These are phyloP conservation scores for Perca schrenkii DNA, from an alignment of 2,113 vertebrate genomes.

Conservation along the genomic window DNA sequence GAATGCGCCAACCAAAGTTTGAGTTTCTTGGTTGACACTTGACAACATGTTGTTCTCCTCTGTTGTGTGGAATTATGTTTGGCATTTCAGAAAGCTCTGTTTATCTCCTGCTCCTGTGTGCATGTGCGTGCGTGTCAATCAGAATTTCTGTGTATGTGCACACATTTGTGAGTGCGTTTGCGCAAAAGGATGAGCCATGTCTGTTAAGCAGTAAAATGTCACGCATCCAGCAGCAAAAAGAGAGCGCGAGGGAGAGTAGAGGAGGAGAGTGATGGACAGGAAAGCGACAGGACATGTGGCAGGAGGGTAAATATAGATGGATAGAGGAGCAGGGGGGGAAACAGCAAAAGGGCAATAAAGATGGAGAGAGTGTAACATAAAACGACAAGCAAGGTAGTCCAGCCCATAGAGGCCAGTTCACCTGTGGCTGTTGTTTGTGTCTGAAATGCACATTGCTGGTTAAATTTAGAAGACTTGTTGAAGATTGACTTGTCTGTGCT, in stretches of 20 bases:
- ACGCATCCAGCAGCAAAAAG: conserved; percentile 25
- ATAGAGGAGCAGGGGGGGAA: conserved; percentile 17
- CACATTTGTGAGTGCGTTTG: conserved; percentile 12
- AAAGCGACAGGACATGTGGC: conserved; percentile 19
- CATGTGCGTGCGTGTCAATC: background rate
- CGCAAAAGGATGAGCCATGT: conserved; percentile 4
- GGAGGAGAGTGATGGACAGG: conserved; percentile 35
- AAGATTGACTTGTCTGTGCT: background rate
- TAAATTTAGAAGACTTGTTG: background rate
- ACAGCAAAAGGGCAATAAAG: conserved; percentile 45
- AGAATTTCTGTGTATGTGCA: background rate
- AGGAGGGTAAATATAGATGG: conserved; percentile 39
- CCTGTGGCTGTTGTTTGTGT: conserved; percentile 14
- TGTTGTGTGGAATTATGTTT: conserved; percentile 62
- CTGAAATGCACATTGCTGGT: background rate
- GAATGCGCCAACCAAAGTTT: background rate
- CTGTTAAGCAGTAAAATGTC: conserved; percentile 53
- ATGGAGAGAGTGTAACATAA: conserved; percentile 28
- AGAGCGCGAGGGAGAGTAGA: background rate
- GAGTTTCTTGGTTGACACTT: conserved; percentile 15
- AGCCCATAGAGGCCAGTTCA: background rate
- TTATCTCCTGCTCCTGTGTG: conserved; percentile 36
- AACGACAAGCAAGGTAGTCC: conserved; percentile 12
- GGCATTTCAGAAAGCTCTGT: conserved; percentile 64
- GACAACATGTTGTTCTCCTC: conserved; percentile 28